phyloP scores from a whole-genome alignment of 2,113 vertebrate genomes.

The Myiopsitta monachus region DNA sequence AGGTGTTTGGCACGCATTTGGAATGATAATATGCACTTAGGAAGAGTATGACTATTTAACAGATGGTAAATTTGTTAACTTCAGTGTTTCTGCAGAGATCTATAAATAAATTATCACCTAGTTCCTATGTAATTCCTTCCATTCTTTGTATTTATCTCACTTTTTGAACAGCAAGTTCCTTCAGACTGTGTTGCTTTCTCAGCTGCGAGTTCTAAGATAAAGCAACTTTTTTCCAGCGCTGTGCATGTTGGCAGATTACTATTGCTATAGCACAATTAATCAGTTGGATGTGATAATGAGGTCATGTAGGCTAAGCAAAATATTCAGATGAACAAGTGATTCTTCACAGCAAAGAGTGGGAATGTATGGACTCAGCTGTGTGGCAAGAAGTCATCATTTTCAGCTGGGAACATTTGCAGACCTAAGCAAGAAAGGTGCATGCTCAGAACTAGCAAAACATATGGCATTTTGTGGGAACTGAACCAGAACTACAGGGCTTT shows the following conservation, averaged over 20 bases:
- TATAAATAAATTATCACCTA: slow-evolving; percentile 70
- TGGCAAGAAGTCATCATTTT: neutral
- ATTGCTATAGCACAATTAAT: neutral
- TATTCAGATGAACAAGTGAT: neutral
- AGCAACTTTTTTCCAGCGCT: neutral
- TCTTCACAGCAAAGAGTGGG: neutral
- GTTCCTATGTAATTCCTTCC: slow-evolving; percentile 28
- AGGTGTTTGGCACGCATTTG: slow-evolving; percentile 47
- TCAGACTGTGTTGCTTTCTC: slow-evolving; percentile 7
- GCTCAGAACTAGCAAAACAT: neutral
- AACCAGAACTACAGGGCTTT: neutral
- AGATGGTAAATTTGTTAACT: slow-evolving; percentile 61
- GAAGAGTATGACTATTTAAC: slow-evolving; percentile 58
- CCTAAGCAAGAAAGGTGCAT: neutral
- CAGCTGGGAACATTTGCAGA: neutral
- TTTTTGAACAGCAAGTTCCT: slow-evolving; percentile 35
- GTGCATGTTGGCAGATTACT: neutral
- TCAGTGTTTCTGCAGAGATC: slow-evolving; percentile 54
- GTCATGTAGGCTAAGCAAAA: neutral
- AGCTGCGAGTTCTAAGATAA: neutral
- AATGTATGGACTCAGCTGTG: neutral
- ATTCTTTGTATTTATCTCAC: slow-evolving; percentile 50
- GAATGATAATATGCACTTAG: slow-evolving; percentile 57
- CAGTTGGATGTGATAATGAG: neutral
- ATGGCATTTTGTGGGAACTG: neutral